phyloP scores from a whole-genome alignment of 2,113 vertebrate genomes.

The Tetrao urogallus region DNA sequence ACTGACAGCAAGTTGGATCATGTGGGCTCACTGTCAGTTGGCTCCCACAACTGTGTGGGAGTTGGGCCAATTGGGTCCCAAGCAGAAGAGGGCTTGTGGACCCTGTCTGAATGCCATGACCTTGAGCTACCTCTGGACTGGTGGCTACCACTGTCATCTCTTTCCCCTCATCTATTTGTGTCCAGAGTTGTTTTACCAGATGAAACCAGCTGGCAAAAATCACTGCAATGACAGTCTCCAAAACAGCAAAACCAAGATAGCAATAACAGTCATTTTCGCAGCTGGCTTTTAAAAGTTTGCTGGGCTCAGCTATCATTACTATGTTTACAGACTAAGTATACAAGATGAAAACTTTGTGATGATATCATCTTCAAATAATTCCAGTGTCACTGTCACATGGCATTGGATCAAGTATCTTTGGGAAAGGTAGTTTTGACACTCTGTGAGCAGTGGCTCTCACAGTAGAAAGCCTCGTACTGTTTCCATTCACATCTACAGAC shows the following conservation, averaged over 20 bases:
- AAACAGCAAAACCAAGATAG: background rate
- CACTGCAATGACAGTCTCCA: background rate
- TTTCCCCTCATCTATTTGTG: background rate
- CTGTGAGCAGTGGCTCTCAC: background rate
- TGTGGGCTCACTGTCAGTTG: rapidly evolving
- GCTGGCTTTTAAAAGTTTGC: background rate
- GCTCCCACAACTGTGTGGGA: background rate
- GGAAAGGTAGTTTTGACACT: background rate
- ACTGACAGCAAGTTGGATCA: background rate
- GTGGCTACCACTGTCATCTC: background rate
- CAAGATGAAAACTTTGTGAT: background rate
- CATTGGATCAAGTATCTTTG: background rate
- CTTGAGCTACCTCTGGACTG: background rate
- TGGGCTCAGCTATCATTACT: background rate
- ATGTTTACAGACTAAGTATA: background rate
- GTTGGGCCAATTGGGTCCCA: background rate
- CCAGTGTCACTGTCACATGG: background rate
- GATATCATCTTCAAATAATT: background rate
- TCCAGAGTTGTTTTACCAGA: background rate
- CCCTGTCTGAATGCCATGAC: background rate
- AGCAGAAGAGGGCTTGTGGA: background rate
- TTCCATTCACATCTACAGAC: background rate
- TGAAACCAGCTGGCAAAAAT: background rate
- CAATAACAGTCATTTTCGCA: background rate
- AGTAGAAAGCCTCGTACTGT: background rate